Percentiles rank a stretch among this genome's conserved stretches.
These are phyloP conservation scores for Drosophila tsacasi DNA, from an alignment of 1,140 invertebrate genomes.

Conservation along the genomic window DNA sequence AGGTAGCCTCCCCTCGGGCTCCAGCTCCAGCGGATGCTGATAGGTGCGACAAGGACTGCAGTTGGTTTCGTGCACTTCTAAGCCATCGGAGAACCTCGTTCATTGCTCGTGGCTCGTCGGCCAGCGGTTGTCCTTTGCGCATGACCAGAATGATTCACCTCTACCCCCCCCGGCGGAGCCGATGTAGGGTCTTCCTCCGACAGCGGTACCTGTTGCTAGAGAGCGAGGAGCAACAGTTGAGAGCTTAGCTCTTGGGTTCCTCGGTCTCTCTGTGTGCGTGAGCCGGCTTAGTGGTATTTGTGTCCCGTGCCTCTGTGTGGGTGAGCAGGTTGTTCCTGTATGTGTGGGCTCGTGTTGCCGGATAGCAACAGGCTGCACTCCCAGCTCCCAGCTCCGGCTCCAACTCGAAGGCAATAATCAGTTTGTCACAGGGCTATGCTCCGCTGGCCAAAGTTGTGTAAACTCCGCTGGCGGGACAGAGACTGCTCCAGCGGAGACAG, in stretches of 20 bases:
- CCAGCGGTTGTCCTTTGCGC: conserved; percentile 15
- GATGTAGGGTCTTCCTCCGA: conserved; percentile 6
- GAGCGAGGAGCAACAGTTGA: conserved; percentile 84
- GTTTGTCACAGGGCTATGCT: conserved; percentile 47
- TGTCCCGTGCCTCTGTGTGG: conserved; percentile 4
- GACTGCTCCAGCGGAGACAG: conserved; percentile 6
- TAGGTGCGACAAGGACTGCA: conserved; percentile 22
- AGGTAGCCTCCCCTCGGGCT: background rate
- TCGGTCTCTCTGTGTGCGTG: conserved; percentile 10
- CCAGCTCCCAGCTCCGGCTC: background rate
- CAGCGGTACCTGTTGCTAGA: conserved; percentile 78
- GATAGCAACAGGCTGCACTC: conserved; percentile 22
- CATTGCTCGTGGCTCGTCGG: background rate
- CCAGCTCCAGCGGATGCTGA: conserved; percentile 8
- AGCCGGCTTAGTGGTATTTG: conserved; percentile 28
- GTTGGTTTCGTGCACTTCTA: conserved; percentile 14
- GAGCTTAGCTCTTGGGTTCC: conserved; percentile 29
- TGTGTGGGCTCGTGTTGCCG: conserved; percentile 6
- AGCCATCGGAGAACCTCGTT: conserved; percentile 5
- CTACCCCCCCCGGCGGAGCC: conserved; percentile 11
- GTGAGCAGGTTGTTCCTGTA: conserved; percentile 5
- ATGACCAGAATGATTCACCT: conserved; percentile 19
- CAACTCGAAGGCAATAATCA: conserved; percentile 46
- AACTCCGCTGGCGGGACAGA: conserved; percentile 9
- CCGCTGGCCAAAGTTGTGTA: conserved; percentile 38